Conservation (phyloP, 2,113 vertebrate species). For the Phaetusa simplex region DNA sequence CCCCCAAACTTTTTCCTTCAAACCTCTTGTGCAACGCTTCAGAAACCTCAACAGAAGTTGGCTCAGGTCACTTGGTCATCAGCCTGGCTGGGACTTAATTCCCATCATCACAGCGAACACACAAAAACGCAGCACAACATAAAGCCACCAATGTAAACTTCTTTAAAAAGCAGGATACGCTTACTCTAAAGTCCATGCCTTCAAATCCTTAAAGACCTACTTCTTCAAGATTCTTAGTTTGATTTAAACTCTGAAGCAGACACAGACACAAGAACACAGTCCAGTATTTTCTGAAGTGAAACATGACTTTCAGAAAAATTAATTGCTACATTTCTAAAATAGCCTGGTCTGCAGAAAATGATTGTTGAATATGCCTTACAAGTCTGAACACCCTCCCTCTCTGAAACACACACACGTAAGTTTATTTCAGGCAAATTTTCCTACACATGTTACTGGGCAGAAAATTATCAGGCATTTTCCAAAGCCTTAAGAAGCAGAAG, state of each 20-base stretch:
- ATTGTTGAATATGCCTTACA: not conserved
- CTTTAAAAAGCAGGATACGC: not conserved
- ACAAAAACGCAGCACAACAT: not conserved
- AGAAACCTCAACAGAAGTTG: constrained; percentile 16
- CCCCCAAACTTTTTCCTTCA: constrained; percentile 5
- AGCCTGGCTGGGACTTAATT: constrained; percentile 9
- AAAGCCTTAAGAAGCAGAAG: not conserved
- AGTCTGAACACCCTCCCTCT: not conserved
- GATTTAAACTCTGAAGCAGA: not conserved
- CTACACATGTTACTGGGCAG: not conserved
- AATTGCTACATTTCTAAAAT: not conserved
- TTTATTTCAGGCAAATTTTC: not conserved
- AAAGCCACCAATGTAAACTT: not conserved
- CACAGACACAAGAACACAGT: not conserved
- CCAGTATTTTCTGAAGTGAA: not conserved
- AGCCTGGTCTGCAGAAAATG: not conserved
- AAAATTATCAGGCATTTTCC: not conserved
- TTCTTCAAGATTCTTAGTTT: not conserved
- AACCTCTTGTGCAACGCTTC: constrained; percentile 30
- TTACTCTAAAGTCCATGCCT: not conserved
- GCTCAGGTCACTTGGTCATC: not conserved
- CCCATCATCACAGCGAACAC: not conserved
- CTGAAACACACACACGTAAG: not conserved
- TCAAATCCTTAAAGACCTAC: not conserved
- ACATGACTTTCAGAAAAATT: not conserved